These are phyloP conservation scores for Callocephalon fimbriatum DNA, from an alignment of 2,113 vertebrate genomes.

Conservation along the genomic window DNA sequence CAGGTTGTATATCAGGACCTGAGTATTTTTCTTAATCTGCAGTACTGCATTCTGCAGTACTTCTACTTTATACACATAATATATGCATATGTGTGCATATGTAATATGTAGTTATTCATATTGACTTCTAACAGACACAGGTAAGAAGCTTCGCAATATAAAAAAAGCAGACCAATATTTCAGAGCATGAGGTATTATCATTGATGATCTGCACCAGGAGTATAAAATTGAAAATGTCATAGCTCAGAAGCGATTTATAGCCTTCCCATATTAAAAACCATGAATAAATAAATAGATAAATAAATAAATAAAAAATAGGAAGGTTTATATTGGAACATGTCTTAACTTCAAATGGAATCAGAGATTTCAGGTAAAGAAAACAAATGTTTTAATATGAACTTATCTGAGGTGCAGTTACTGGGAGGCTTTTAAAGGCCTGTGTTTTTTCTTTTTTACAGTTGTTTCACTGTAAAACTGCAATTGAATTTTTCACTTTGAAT, in stretches of 20 bases:
- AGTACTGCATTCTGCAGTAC: not conserved
- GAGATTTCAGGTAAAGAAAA: not conserved
- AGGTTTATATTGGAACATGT: not conserved
- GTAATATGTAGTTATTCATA: not conserved
- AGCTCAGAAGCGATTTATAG: not conserved
- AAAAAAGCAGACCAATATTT: not conserved
- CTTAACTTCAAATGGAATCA: not conserved
- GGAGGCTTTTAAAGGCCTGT: not conserved
- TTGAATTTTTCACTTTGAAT: not conserved
- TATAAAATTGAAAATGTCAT: not conserved
- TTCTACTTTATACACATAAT: not conserved
- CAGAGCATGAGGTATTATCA: not conserved
- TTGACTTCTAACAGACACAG: not conserved
- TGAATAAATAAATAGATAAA: not conserved
- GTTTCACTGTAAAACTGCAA: not conserved
- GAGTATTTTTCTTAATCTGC: not conserved
- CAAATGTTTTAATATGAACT: not conserved
- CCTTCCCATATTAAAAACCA: not conserved
- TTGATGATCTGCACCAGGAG: not conserved
- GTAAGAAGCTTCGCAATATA: not conserved
- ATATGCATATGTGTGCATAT: not conserved
- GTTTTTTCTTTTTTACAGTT: not conserved
- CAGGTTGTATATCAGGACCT: not conserved
- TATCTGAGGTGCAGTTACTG: not conserved
- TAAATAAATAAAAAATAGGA: not conserved